Evolutionary conservation across 2,797 vertebrate genomes (phyloP), one percentile per base, ranked within the genome.

Genomic region (Odontamblyopus rebecca): DNA sequence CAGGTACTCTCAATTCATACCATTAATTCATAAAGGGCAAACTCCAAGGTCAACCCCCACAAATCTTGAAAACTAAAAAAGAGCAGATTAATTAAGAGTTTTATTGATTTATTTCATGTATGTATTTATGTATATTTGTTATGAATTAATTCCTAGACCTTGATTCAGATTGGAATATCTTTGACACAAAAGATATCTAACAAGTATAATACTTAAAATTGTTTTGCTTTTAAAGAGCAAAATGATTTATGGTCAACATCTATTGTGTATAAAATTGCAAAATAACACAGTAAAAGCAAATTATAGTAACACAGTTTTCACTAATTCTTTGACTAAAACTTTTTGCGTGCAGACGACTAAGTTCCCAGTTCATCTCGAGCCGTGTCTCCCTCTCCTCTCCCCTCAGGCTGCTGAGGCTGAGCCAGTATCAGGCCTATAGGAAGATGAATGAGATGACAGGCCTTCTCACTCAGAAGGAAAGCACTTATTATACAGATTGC

Each of bases 401-500:
- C 87, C 80, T 75, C 69, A 13, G 80, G 88, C 82, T 67, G 64
- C 16, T 54, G 72, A 76, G 48, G 70, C 60, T 78, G 77, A 82
- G 87, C 85, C 90, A 74, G 83, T 77, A 84, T 83, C 69, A 75
- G 82, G 77, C 78, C 74, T 65, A 54, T 74, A 15, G 27, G 74
- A 53, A 68, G 77, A 85, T 81, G 85, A 88, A 88, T 64, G 65
- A 71, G 83, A 83, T 83, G 88, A 89, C 88, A 82, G 81, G 82
- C 81, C 79, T 73, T 84, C 71, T 82, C 79, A 87, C 83, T 85
- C 82, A 60, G 85, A 87, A 78, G 83, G 82, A 85, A 88, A 79
- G 71, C 76, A 81, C 92, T 93, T 90, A 89, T 94, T 92, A 93
- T 81, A 89, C 89, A 92, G 84, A 91, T 86, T 91, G 89, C 87